Evolutionary conservation across 2,888 invertebrate species (phyloP), one percentile per base, ranked within the genome.

Genomic region (Carpatolechia fugitivella): DNA sequence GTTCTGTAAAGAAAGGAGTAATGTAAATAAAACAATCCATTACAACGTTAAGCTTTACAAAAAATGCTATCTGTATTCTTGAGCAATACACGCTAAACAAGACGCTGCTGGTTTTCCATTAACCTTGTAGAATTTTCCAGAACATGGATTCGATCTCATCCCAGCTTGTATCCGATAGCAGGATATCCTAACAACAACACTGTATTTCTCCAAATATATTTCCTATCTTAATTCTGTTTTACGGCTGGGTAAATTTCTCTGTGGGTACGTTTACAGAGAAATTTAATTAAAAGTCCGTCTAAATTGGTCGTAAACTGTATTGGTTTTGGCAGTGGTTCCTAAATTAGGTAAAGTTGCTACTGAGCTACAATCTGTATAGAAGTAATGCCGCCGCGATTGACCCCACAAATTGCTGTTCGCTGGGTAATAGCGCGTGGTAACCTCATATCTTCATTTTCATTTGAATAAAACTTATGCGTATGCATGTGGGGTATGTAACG

Each of bases 1-100:
- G 92, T 92, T 99, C 98, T 98, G 92, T 29, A 94, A 94, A 74
- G 74, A 76, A 73, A 10, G 10, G 1, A 35, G 54, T 30, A 49
- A 56, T 52, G 44, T 53, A 52, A 36, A 16, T 30, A 14, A 41
- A 14, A 48, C n/a, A 30, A 11, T 31, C 29, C n/a, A 13, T 13
- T 7, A n/a, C 13, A 10, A 3, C 11, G 16, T 16, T 38, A n/a
- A 24, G 24, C 3, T 24, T 24, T 3, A 24, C 24, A 24, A 24
- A 3, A 24, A 6, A 24, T n/a, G n/a, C n/a, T n/a, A n/a, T n/a
- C n/a, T n/a, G n/a, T n/a, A n/a, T n/a, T n/a, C n/a, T n/a, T n/a
- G n/a, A n/a, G n/a, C n/a, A n/a, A n/a, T n/a, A n/a, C n/a, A n/a
- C n/a, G n/a, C n/a, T n/a, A n/a, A n/a, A n/a, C n/a, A n/a, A n/a